These are phyloP conservation scores for Oreochromis mossambicus DNA, from an alignment of 2,797 vertebrate genomes.

Conservation along the genomic window DNA sequence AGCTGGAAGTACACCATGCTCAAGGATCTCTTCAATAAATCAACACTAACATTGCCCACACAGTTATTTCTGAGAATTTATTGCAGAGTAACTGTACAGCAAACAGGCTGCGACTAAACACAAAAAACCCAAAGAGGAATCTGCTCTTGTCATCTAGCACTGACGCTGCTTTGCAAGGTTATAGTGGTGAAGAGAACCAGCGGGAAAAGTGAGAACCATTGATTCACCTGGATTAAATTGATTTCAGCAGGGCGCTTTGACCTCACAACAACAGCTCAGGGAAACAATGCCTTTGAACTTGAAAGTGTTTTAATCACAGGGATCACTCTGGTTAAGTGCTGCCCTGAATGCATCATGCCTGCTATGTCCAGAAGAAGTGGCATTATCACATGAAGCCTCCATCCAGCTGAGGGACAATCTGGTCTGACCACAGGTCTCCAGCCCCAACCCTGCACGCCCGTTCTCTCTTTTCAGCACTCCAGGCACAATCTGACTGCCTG, in stretches of 20 bases:
- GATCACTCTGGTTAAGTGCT: neutral
- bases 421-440: constrained; percentile 41
- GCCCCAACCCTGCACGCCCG: neutral
- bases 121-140: neutral
- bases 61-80: neutral
- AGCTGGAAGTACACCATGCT: constrained; percentile 14
- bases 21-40: constrained; percentile 56
- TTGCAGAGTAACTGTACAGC: neutral
- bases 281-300: neutral
- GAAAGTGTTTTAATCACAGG: neutral
- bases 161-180: neutral
- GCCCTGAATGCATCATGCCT: constrained; percentile 14
- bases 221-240: constrained; percentile 4
- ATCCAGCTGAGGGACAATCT: constrained; percentile 64
- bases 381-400: constrained; percentile 20
- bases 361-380: constrained; percentile 10
- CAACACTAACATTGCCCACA: constrained; percentile 16
- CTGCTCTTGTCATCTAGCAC: neutral
- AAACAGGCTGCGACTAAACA: neutral
- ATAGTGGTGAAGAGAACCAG: neutral
- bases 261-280: neutral
- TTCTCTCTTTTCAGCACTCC: neutral
- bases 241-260: neutral
- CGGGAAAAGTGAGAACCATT: neutral
- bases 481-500: neutral